Evolutionary conservation across 1,140 invertebrate species (phyloP).

Genomic region (Halyomorpha halys): DNA sequence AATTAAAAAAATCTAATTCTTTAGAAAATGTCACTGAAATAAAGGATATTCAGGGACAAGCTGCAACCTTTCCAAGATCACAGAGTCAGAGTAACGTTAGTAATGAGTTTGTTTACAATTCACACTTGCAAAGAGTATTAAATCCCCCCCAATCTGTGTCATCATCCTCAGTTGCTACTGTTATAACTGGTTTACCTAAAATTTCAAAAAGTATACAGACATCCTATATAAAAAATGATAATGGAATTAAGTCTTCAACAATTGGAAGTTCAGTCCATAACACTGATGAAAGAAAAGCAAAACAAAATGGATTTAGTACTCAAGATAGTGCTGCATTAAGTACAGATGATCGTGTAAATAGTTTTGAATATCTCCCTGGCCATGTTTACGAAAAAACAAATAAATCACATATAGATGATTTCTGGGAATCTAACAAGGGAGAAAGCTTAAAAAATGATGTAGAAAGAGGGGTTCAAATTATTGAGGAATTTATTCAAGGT

Average conservation of each 20-base stretch:
- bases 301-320: constrained; percentile 17
- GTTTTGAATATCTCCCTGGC: constrained; percentile 42
- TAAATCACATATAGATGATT: not conserved
- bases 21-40: constrained; percentile 24
- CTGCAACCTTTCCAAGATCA: constrained; percentile 24
- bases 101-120: constrained; percentile 9
- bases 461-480: constrained; percentile 39
- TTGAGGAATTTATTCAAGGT: constrained; percentile 38
- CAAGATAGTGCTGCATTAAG: constrained; percentile 24
- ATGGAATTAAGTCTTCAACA: not conserved
- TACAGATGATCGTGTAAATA: constrained; percentile 37
- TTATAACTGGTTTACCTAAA: constrained; percentile 23
- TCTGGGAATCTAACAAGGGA: constrained; percentile 24
- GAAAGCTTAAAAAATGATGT: constrained; percentile 38
- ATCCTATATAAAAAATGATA: not conserved
- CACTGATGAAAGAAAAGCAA: not conserved
- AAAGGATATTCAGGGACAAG: not conserved
- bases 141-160: constrained; percentile 27
- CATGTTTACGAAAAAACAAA: constrained; percentile 37
- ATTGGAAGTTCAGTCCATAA: not conserved
- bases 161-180: constrained; percentile 29
- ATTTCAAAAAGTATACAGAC: not conserved
- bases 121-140: constrained; percentile 9
- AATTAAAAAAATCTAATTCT: constrained; percentile 26
- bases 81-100: constrained; percentile 26